These are phyloP conservation scores for Strigamia transsilvanica DNA, from an alignment of 2,888 invertebrate genomes.

Conservation along the genomic window DNA sequence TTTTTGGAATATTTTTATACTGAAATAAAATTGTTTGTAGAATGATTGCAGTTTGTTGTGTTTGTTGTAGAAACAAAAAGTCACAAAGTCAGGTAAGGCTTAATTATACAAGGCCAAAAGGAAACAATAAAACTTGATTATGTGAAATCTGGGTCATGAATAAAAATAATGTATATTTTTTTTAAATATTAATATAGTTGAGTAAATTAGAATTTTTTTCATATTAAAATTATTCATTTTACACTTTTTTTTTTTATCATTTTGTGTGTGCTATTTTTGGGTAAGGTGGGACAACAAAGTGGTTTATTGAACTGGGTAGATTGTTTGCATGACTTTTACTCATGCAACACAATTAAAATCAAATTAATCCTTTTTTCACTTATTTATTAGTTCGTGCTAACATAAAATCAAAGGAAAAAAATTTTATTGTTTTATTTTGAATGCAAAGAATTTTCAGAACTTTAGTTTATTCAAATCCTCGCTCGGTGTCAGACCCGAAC, in stretches of 20 bases:
- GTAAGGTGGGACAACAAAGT: too few species aligned
- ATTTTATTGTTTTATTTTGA: too few species aligned
- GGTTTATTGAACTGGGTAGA: too few species aligned
- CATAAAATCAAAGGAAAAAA: too few species aligned
- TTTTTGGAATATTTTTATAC: background rate
- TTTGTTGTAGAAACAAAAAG: conserved; percentile 16
- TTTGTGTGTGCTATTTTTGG: too few species aligned
- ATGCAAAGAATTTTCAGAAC: too few species aligned
- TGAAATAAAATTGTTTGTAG: background rate
- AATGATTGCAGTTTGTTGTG: background rate
- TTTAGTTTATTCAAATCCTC: too few species aligned
- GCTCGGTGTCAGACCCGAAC: too few species aligned
- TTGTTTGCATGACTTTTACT: background rate
- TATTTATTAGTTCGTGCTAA: too few species aligned
- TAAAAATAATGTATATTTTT: background rate
- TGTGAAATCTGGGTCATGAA: conserved; percentile 4
- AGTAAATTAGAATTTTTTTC: background rate
- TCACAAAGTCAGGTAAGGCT: conserved; percentile 12
- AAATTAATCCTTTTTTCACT: background rate
- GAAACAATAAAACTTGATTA: conserved; percentile 11
- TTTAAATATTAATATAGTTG: background rate
- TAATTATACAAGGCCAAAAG: conserved; percentile 30
- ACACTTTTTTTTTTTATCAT: background rate
- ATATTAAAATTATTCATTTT: background rate
- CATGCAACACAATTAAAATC: background rate